Evolutionary conservation across 1,140 invertebrate genomes (phyloP), one percentile per base, ranked within the genome.

Genomic region (Chironomus striatipennis): DNA sequence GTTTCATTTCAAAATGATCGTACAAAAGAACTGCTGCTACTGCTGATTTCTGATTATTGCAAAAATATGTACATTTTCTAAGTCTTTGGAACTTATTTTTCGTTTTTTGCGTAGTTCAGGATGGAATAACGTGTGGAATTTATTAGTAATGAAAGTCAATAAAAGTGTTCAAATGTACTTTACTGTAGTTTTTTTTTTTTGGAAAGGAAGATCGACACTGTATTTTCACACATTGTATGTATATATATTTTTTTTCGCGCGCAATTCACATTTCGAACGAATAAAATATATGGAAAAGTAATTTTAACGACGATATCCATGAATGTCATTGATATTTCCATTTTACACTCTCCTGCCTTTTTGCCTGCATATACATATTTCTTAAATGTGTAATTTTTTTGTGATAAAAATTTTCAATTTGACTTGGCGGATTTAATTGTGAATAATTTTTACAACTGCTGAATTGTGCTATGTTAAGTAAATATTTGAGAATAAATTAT

Each of bases 1-100:
- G 47, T 57, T 57, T 57, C 47, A 57, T 57, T 57, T 57, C 47
- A 57, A 57, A 57, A n/a, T n/a, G n/a, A n/a, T n/a, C n/a, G n/a
- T n/a, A n/a, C n/a, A n/a, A 2, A 12, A 57, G 9, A 57, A 57
- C 9, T n/a, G 9, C n/a, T 57, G 47, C 47, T 10, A 2, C 7
- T n/a, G 47, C 9, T 57, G 24, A 34, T 34, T 34, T 34, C 5
- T 34, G 24, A 34, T 34, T 34, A 34, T 34, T 34, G 24, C 24
- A 34, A 34, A 34, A 34, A 34, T 34, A 34, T 34, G 24, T 34
- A 34, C 24, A 34, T 2, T 1, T 34, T 34, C 24, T n/a, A n/a
- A n/a, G n/a, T n/a, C 24, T 34, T 34, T n/a, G n/a, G n/a, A n/a
- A n/a, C n/a, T n/a, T 34, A 34, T 34, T 34, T 34, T 34, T 34